phyloP scores from a whole-genome alignment of 2,797 vertebrate species.

The Pristis pectinata region DNA sequence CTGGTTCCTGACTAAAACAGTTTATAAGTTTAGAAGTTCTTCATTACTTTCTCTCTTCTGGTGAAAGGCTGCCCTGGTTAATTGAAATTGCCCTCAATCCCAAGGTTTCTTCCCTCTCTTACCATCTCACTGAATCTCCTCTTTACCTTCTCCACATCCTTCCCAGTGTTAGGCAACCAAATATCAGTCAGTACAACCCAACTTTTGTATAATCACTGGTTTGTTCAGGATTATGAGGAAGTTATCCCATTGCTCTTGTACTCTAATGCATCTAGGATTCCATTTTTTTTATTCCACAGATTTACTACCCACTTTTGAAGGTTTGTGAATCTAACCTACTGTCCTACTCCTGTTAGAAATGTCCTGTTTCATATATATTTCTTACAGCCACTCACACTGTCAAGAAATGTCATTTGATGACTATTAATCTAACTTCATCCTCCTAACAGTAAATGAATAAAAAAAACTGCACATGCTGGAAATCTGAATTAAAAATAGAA shows the following conservation, averaged over 20 bases:
- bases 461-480: too few species aligned
- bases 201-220: not conserved
- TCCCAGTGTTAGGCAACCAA: not conserved
- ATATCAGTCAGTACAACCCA: not conserved
- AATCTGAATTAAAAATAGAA: too few species aligned
- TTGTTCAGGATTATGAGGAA: not conserved
- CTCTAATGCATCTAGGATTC: too few species aligned
- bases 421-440: not conserved
- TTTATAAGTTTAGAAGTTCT: not conserved
- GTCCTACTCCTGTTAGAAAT: not conserved
- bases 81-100: too few species aligned
- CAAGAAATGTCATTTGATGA: not conserved
- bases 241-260: not conserved
- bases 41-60: not conserved
- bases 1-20: not conserved
- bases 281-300: too few species aligned
- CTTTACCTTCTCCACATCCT: not conserved
- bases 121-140: too few species aligned
- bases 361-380: not conserved
- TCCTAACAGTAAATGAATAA: not conserved
- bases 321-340: not conserved
- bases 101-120: too few species aligned
- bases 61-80: not conserved
- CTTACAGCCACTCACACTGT: not conserved
- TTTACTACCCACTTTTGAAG: not conserved